Conservation (phyloP, 2,797 vertebrate genomes). For the Hapalemur alaotrensis region DNA sequence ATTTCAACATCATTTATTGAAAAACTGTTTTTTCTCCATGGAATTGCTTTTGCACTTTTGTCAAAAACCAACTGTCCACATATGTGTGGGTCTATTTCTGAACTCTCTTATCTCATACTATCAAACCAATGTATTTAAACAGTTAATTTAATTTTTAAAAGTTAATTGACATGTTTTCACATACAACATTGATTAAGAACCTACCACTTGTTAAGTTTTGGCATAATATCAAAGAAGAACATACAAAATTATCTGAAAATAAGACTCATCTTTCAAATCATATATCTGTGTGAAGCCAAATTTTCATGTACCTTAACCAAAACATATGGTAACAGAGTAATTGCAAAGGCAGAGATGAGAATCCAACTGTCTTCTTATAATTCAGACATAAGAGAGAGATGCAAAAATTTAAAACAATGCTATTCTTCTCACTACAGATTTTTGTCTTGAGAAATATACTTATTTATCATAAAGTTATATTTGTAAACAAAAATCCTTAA, state of each 20-base stretch:
- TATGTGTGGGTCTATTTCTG: neutral
- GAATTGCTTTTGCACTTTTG: neutral
- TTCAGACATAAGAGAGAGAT: neutral
- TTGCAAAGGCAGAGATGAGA: neutral
- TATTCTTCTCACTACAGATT: neutral
- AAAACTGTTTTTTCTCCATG: neutral
- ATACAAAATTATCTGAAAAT: conserved; percentile 16
- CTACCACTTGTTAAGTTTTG: neutral
- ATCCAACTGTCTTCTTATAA: neutral
- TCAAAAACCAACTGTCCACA: neutral
- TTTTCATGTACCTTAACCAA: neutral
- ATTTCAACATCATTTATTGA: neutral
- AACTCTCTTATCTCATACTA: neutral
- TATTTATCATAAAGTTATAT: neutral
- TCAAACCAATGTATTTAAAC: neutral
- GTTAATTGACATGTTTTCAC: neutral
- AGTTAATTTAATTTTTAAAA: neutral
- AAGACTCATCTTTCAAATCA: neutral
- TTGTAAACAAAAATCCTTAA: neutral
- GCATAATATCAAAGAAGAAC: neutral
- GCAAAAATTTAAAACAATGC: neutral
- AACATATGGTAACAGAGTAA: neutral
- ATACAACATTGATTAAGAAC: neutral
- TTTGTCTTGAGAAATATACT: neutral
- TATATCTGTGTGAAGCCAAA: neutral